Evolutionary conservation across 2,113 vertebrate species (phyloP), one percentile per base, ranked within the genome.

Genomic region (Mus pahari): DNA sequence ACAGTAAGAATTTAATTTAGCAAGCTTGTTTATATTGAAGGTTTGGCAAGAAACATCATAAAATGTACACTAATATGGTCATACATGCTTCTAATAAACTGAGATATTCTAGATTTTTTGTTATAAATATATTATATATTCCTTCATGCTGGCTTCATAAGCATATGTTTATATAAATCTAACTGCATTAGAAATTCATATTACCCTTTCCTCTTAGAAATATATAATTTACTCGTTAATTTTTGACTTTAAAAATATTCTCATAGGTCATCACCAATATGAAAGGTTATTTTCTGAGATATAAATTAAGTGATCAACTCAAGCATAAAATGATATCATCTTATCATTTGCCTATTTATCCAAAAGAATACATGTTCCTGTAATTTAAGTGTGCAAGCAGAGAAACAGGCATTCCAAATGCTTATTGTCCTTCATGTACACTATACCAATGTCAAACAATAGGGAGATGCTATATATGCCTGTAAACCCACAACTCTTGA

Each of bases 191-290:
- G 36, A 82, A 39, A 60, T 60, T 82, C 22, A 33, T 33, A 71
- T 89, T 89, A 42, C 7, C 14, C 70, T 91, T 96, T 48, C 28
- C 7, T 28, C 14, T 91, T 66, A 66, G 22, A 95, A 82, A 53
- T 31, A 48, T 16, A 50, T 86, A 58, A 0, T 3, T 84, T 84
- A 17, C 36, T 77, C 26, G 87, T 87, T 10, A 74, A 55, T 88
- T 83, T 53, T 60, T 90, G 36, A 87, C 16, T 88, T 90, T 74
- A 26, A 89, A 33, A 89, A 86, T 88, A 48, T 84, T 90, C 33
- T 88, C 48, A 7, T 39, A 55, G 45, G 4, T 3, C 17, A 39
- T 33, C 28, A n/a, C 28, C 19, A 95, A 42, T 62, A 13, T 83
- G 31, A 70, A 31, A n/a, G 87, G 12, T 2, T 3, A 20, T 19